Evolutionary conservation across 53 echinoderm and acorn worm genomes (phyloP).

Genomic region (Henricia sp.): DNA sequence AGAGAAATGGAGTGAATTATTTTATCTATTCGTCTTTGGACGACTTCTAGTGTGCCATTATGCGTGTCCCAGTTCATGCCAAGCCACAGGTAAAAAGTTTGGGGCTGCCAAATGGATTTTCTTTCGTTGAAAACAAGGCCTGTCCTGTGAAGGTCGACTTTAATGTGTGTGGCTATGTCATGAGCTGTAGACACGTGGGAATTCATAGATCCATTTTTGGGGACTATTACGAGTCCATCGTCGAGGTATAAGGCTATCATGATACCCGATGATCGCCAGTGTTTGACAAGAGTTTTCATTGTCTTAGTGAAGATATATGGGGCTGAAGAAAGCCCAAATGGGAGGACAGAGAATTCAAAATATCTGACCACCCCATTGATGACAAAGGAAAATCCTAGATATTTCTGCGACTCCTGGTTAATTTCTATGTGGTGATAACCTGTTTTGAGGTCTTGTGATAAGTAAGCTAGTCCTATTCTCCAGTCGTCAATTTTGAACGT

Average conservation of each 20-base stretch:
- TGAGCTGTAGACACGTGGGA: background rate
- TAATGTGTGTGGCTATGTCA: background rate
- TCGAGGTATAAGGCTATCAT: background rate
- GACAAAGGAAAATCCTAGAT: background rate
- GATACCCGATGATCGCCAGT: background rate
- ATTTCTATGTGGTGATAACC: background rate
- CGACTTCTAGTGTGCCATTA: no score
- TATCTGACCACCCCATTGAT: background rate
- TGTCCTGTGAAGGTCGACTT: no score
- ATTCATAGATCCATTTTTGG: background rate
- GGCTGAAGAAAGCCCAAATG: background rate
- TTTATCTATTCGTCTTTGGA: no score
- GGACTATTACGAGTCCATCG: background rate
- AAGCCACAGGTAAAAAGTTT: no score
- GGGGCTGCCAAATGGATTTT: background rate
- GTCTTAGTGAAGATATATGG: constrained; percentile 1
- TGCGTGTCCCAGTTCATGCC: no score
- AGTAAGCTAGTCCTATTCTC: background rate
- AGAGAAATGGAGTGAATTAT: no score
- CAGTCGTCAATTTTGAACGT: background rate
- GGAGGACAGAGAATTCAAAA: background rate
- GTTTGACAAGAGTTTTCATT: no score
- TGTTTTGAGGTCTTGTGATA: background rate
- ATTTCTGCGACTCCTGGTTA: background rate
- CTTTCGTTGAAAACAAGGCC: no score